These are phyloP conservation scores for Smithornis capensis DNA, from an alignment of 2,113 vertebrate genomes.

Conservation along the genomic window DNA sequence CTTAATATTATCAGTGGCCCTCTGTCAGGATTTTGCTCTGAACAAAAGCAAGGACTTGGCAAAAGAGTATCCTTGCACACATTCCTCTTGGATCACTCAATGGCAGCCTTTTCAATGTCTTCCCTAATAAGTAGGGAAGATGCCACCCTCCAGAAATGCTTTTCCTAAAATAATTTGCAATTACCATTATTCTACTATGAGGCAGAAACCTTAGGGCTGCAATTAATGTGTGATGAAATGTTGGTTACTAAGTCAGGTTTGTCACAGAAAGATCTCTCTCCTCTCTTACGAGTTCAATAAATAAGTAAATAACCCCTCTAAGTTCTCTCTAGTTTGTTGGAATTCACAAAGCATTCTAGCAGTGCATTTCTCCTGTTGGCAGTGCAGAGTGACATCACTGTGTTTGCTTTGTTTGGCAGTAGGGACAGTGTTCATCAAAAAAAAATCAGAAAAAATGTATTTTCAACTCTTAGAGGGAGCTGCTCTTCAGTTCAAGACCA, in stretches of 20 bases:
- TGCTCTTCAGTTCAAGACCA: neutral
- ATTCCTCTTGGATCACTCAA: neutral
- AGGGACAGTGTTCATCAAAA: neutral
- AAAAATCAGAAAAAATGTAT: neutral
- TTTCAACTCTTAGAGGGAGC: neutral
- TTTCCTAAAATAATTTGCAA: neutral
- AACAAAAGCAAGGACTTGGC: neutral
- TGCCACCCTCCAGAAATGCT: neutral
- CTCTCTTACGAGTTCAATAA: neutral
- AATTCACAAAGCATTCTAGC: neutral
- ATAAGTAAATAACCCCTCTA: neutral
- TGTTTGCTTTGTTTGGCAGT: neutral
- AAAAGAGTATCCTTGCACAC: neutral
- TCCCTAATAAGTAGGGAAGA: neutral
- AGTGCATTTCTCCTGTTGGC: neutral
- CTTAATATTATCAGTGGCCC: neutral
- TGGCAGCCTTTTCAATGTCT: neutral
- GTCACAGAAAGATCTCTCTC: neutral
- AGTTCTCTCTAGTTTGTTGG: neutral
- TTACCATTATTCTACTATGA: neutral
- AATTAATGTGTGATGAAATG: neutral
- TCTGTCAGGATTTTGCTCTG: neutral
- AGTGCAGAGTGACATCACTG: rapidly evolving
- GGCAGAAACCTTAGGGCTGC: neutral
- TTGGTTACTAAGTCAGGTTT: neutral